Conservation (phyloP, 2,797 vertebrate genomes). For the Lagorchestes hirsutus region DNA sequence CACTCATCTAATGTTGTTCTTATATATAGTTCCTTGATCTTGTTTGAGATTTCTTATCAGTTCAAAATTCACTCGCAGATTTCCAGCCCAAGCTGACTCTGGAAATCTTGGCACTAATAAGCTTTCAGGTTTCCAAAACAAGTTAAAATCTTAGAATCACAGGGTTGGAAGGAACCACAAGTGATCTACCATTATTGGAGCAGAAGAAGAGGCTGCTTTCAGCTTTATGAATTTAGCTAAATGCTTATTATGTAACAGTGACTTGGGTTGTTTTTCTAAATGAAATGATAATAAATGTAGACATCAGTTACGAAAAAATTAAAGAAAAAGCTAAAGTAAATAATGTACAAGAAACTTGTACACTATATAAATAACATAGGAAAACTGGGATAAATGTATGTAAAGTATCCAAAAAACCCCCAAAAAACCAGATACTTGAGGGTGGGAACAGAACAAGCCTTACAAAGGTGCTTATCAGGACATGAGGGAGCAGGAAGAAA, state of each 20-base stretch:
- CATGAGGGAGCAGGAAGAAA: not conserved
- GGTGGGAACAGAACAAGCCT: not conserved
- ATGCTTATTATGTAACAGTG: not conserved
- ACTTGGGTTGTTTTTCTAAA: constrained; percentile 20
- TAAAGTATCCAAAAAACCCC: not conserved
- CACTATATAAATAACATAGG: not conserved
- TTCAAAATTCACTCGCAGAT: constrained; percentile 51
- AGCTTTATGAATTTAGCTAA: constrained; percentile 34
- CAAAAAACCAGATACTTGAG: not conserved
- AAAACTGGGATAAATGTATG: not conserved
- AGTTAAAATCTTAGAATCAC: constrained; percentile 22
- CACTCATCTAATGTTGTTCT: constrained; percentile 6
- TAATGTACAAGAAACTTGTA: not conserved
- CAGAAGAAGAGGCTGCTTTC: constrained; percentile 14
- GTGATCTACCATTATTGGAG: not conserved
- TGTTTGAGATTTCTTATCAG: constrained; percentile 10
- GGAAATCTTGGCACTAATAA: constrained; percentile 1
- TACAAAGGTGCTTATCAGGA: not conserved
- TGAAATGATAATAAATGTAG: constrained; percentile 23
- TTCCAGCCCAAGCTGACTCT: constrained; percentile 39
- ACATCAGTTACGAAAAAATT: constrained; percentile 35
- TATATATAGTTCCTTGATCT: constrained; percentile 56
- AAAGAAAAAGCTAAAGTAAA: constrained; percentile 5
- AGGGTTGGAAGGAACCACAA: not conserved
- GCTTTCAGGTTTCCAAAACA: constrained; percentile 40